Percentiles rank a stretch among this genome's conserved stretches.
These are phyloP conservation scores for Capitulum mitella DNA, from an alignment of 2,888 invertebrate species.

Conservation along the genomic window DNA sequence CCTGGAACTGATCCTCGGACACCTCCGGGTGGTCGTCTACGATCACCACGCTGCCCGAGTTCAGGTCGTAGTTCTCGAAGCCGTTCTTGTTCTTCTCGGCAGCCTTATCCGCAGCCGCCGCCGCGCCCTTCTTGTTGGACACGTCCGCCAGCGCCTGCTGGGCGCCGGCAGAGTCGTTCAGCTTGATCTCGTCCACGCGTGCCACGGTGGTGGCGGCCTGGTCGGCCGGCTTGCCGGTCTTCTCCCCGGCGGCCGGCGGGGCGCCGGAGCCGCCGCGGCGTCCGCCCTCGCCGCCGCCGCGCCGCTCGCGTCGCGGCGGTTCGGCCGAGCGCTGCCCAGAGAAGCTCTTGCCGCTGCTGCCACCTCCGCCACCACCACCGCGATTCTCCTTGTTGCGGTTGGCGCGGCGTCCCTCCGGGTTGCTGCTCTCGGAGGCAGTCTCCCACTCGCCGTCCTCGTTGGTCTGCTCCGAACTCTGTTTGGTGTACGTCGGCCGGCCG, in stretches of 20 bases:
- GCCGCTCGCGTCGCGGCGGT: conserved; percentile 32
- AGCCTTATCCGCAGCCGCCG: conserved; percentile 12
- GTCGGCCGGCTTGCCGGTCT: conserved; percentile 26
- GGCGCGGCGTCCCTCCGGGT: conserved; percentile 39
- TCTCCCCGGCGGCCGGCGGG: conserved; percentile 28
- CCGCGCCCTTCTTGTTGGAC: conserved; percentile 37
- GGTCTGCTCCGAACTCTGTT: conserved; percentile 27
- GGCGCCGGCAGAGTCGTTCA: conserved; percentile 50
- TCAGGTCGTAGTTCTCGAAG: conserved; percentile 26
- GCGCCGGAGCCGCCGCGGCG: conserved; percentile 33
- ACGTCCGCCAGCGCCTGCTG: conserved; percentile 46
- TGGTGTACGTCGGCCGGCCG: background rate
- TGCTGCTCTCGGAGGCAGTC: conserved; percentile 72
- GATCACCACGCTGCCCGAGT: conserved; percentile 45
- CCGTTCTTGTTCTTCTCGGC: conserved; percentile 26
- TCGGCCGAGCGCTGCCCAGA: background rate
- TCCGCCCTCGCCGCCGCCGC: conserved; percentile 37
- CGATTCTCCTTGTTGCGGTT: conserved; percentile 30
- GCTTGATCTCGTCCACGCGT: conserved; percentile 51
- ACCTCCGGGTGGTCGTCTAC: conserved; percentile 50
- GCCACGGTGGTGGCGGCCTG: conserved; percentile 43
- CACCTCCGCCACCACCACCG: conserved; percentile 28
- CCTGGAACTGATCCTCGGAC: conserved; percentile 44
- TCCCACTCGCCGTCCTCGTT: conserved; percentile 55
- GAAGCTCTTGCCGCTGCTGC: conserved; percentile 18